Conservation (phyloP, 2,888 invertebrate species). For the Hydrotaea diabolus region DNA sequence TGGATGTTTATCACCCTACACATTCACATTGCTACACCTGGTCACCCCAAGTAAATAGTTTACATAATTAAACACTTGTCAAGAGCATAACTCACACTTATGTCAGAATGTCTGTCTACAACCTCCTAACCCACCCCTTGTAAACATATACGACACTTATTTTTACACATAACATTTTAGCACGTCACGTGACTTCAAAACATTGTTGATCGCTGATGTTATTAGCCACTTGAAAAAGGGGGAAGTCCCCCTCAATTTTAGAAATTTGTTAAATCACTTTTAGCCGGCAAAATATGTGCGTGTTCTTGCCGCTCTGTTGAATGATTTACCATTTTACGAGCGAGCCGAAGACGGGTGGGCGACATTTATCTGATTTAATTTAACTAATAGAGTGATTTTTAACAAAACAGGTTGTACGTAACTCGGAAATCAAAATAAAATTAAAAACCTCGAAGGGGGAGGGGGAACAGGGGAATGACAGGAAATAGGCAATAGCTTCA, state of each 20-base stretch:
- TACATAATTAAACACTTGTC: conserved; percentile 66
- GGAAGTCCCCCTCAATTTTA: conserved; percentile 25
- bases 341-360: too few relatives aligned
- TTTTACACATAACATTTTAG: conserved; percentile 20
- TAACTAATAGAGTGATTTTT: conserved; percentile 76
- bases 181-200: conserved; percentile 62
- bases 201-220: conserved; percentile 42
- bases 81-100: conserved; percentile 39
- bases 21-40: conserved; percentile 10
- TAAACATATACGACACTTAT: neutral
- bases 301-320: neutral
- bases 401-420: conserved; percentile 45
- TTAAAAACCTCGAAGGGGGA: conserved; percentile 19
- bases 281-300: neutral
- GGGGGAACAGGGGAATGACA: neutral
- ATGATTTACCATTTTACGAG: conserved; percentile 41
- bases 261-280: conserved; percentile 57
- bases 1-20: too few relatives aligned
- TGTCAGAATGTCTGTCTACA: neutral
- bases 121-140: neutral
- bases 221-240: conserved; percentile 4
- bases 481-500: too few relatives aligned
- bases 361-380: conserved; percentile 78
- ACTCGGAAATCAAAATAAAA: conserved; percentile 37
- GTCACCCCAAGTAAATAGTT: conserved; percentile 32